phyloP scores from a whole-genome alignment of 1,140 invertebrate genomes.

The Lepidotrigona ventralis region DNA sequence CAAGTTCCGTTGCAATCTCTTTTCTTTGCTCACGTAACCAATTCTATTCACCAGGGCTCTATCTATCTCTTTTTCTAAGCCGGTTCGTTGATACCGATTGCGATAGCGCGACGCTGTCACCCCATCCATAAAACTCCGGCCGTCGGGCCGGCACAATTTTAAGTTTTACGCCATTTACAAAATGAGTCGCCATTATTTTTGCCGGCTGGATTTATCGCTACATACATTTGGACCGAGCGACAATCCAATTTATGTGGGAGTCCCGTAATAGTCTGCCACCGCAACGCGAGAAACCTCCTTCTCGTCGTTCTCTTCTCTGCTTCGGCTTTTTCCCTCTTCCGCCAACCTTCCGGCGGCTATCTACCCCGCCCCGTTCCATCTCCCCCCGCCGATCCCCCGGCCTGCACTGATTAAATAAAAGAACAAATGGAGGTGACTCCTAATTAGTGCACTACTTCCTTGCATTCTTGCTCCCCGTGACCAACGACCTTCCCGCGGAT shows the following conservation, averaged over 20 bases:
- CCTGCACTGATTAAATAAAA: constrained; percentile 74
- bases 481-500: constrained; percentile 57
- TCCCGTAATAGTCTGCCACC: constrained; percentile 76
- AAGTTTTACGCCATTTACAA: constrained; percentile 79
- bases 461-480: constrained; percentile 58
- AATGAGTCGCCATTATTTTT: constrained; percentile 79
- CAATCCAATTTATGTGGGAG: constrained; percentile 77
- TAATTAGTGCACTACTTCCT: constrained; percentile 69
- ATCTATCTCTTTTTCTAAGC: constrained; percentile 44
- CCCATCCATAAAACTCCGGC: constrained; percentile 60
- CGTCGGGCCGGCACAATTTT: constrained; percentile 65
- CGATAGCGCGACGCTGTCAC: constrained; percentile 65
- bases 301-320: constrained; percentile 51
- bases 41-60: constrained; percentile 34
- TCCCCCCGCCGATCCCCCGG: constrained; percentile 26
- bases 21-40: constrained; percentile 50
- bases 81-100: constrained; percentile 55
- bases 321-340: constrained; percentile 51
- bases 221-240: constrained; percentile 75
- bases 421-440: constrained; percentile 67
- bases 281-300: constrained; percentile 69
- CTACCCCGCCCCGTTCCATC: constrained; percentile 23
- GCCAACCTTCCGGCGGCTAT: constrained; percentile 28
- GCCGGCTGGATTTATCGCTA: constrained; percentile 73
- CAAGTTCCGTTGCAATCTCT: constrained; percentile 30